Base-by-base conservation (phyloP, 1,140 invertebrate genomes). In the Panonychus citri region DNA sequence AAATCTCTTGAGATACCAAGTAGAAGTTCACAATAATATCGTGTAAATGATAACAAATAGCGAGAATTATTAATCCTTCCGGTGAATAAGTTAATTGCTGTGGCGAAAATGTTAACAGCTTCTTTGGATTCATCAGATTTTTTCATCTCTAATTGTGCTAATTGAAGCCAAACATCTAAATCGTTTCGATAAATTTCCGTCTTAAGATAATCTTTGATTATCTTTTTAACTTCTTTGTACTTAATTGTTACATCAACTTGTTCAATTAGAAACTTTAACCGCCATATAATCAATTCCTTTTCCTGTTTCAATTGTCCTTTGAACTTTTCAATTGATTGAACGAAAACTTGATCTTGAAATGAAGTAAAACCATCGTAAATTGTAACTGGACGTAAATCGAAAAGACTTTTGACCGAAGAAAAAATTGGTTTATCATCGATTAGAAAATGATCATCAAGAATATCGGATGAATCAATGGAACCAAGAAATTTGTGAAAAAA, bases 91-190 rank as follows among this genome's bases (percentile, higher is more conserved):
- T n/a, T n/a, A 28, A 73, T 53, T 3, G 68, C 67, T 25, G 65
- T 68, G 12, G 68, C 64, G 52, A 69, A 62, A 25, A 71, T 63
- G 50, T 66, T 65, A 50, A 60, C 54, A 25, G 69, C 68, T 28
- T 69, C 70, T 19, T 62, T 60, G 19, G 60, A 43, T 42, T 66
- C 66, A 24, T 65, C 66, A n/a, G n/a, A n/a, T 53, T 51, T 49
- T 12, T 56, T 43, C 56, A 61, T 66, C 56, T 73, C 67, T 34
- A 69, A 58, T 40, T 62, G 57, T 37, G 64, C 66, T 60, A 71
- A 73, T n/a, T 62, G 62, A 51, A 60, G 60, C 68, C 72, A 74
- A 21, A 74, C 49, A n/a, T 60, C 42, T 12, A 73, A 61, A 57
- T 69, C 66, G 53, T 69, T 71, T 52, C 72, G 62, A 59, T 70